Evolutionary conservation across 2,113 vertebrate species (phyloP).

Genomic region (Pseudolaguvia tuberculata): DNA sequence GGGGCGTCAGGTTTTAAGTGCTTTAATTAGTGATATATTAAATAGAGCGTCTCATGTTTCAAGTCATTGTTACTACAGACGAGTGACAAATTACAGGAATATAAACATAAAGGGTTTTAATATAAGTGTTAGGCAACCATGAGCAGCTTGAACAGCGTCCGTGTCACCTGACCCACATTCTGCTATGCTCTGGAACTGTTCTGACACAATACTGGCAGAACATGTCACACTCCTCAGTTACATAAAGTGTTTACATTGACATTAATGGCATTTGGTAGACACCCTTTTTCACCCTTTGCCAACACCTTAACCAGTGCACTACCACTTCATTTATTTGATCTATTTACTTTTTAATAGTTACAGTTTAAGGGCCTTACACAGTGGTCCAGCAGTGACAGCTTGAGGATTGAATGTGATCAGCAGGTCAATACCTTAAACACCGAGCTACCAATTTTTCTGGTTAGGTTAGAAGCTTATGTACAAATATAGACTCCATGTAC

Average conservation of each 20-base stretch:
- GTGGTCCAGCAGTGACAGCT: too few species aligned
- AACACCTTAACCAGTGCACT: too few species aligned
- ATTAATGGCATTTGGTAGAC: too few species aligned
- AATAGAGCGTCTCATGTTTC: background rate
- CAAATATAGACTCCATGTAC: background rate
- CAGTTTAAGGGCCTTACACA: too few species aligned
- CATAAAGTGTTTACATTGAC: background rate
- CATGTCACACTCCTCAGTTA: too few species aligned
- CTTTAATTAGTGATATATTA: slow-evolving; percentile 15
- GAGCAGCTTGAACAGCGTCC: background rate
- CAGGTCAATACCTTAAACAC: too few species aligned
- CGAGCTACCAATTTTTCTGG: too few species aligned
- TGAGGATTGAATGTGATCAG: too few species aligned
- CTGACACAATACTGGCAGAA: background rate
- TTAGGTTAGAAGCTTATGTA: background rate
- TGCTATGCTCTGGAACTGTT: background rate
- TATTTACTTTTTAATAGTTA: too few species aligned
- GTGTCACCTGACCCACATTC: background rate
- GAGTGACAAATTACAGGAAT: background rate
- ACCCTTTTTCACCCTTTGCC: too few species aligned
- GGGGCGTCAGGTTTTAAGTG: slow-evolving; percentile 33
- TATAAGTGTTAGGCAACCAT: background rate
- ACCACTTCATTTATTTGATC: too few species aligned
- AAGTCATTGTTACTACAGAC: background rate
- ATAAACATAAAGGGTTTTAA: background rate